Conservation (phyloP, 2,888 invertebrate genomes). For the Tetramorium bicarinatum region DNA sequence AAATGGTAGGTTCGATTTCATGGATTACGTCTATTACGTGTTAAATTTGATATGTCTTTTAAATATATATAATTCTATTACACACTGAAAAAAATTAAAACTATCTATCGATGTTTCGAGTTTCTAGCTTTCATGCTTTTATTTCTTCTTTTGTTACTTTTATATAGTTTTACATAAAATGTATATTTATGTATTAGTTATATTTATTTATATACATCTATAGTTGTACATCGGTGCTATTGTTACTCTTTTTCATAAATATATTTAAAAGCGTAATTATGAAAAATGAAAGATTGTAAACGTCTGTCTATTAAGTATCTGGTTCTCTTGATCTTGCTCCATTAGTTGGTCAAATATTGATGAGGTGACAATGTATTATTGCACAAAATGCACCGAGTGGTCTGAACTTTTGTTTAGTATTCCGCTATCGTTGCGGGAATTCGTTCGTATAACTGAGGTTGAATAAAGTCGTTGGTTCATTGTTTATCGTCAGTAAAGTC, state of each 20-base stretch:
- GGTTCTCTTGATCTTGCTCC: neutral
- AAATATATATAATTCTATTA: neutral
- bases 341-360: slow-evolving; percentile 3
- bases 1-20: neutral
- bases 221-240: too few species aligned
- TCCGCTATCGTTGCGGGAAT: neutral
- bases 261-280: neutral
- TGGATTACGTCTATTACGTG: neutral
- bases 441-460: slow-evolving; percentile 12
- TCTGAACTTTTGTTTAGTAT: slow-evolving; percentile 12
- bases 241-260: neutral
- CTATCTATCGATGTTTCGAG: neutral
- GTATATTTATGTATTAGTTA: too few species aligned
- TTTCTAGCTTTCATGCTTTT: neutral
- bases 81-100: neutral
- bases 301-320: too few species aligned
- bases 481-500: slow-evolving; percentile 60
- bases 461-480: slow-evolving; percentile 51
- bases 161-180: too few species aligned
- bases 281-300: neutral
- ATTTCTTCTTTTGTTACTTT: neutral
- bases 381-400: neutral
- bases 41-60: neutral
- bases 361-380: neutral
- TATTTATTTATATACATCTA: too few species aligned